A percentile compares a stretch with the other conserved stretches of the same genome.
Evolutionary conservation across 2,888 invertebrate species (phyloP).

Genomic region (Gandaritis pyraliata): DNA sequence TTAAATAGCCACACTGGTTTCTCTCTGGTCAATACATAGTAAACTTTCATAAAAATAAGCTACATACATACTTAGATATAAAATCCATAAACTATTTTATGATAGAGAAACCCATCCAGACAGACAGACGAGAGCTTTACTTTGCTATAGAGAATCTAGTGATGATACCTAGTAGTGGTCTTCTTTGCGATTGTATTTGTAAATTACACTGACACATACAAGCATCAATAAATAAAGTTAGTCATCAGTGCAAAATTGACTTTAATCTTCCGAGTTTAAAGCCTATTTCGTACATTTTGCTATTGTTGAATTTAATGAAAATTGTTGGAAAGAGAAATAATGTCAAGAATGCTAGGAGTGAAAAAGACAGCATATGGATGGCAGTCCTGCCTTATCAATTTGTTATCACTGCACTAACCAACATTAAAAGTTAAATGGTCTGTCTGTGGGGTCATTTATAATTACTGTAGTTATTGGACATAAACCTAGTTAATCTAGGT

Average conservation of each 20-base stretch:
- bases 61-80: no score
- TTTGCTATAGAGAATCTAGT: neutral
- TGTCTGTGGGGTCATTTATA: no score
- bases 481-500: no score
- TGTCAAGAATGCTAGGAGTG: conserved; percentile 33
- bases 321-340: conserved; percentile 45
- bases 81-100: no score
- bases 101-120: no score
- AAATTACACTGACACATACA: conserved; percentile 69
- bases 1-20: no score
- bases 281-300: conserved; percentile 20
- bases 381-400: conserved; percentile 36
- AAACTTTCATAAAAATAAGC: no score
- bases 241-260: conserved; percentile 38
- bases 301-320: conserved; percentile 48
- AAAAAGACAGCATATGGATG: conserved; percentile 45
- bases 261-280: conserved; percentile 31
- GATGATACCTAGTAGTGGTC: conserved; percentile 39
- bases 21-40: no score
- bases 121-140: no score
- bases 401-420: conserved; percentile 10
- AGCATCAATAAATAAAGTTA: conserved; percentile 32
- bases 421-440: neutral
- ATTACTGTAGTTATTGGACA: no score
- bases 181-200: conserved; percentile 55